Conservation (phyloP, 2,888 invertebrate species). For the Malthinus flaveolus region DNA sequence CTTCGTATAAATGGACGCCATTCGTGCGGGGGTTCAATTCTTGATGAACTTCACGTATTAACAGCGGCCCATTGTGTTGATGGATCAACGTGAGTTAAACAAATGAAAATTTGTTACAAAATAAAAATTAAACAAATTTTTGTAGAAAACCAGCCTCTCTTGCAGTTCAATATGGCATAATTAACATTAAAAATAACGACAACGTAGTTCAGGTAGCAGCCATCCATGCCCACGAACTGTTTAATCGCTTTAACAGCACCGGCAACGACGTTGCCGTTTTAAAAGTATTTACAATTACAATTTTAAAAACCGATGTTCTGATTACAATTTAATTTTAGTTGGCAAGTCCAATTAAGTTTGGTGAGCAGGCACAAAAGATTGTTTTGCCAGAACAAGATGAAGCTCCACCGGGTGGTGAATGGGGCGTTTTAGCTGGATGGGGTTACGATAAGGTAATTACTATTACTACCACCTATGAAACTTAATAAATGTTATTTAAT, state of each 20-base stretch:
- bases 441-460: constrained; percentile 27
- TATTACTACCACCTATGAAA: constrained; percentile 45
- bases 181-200: constrained; percentile 13
- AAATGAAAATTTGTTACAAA: too few species aligned
- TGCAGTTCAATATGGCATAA: constrained; percentile 30
- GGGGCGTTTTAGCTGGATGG: constrained; percentile 36
- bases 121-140: too few species aligned
- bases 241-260: constrained; percentile 19
- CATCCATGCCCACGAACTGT: constrained; percentile 25
- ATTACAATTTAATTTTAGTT: constrained; percentile 32
- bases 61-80: constrained; percentile 32
- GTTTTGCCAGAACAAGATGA: constrained; percentile 31
- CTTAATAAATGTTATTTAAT: not conserved
- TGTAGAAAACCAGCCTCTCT: not conserved
- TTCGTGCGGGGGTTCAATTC: not conserved
- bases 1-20: not conserved
- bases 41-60: constrained; percentile 11
- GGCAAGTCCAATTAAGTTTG: constrained; percentile 30
- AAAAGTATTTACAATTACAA: constrained; percentile 18
- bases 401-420: constrained; percentile 23
- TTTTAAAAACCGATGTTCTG: not conserved
- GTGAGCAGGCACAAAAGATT: constrained; percentile 23
- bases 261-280: constrained; percentile 36
- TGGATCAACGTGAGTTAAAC: not conserved
- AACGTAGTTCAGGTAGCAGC: constrained; percentile 22